These are phyloP conservation scores for Tryphoninae sp. DNA, from an alignment of 2,888 invertebrate species.

Conservation along the genomic window DNA sequence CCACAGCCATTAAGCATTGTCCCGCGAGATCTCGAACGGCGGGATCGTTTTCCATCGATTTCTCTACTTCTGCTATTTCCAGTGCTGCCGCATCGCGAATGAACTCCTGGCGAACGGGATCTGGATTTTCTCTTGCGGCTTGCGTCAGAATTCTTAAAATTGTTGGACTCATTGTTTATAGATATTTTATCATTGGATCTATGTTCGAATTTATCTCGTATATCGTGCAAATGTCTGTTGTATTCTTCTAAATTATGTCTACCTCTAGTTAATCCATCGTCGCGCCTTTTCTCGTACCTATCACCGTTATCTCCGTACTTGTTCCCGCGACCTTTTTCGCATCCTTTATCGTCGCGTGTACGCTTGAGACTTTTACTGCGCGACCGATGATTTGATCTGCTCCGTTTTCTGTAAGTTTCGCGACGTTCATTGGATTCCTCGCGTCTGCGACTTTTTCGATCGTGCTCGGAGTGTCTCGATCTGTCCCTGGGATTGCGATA, in stretches of 20 bases:
- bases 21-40: constrained; percentile 22
- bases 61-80: background rate
- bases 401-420: constrained; percentile 4
- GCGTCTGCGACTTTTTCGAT: background rate
- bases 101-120: constrained; percentile 28
- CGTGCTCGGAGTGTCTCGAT: background rate
- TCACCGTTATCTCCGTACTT: constrained; percentile 7
- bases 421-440: background rate
- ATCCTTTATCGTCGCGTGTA: constrained; percentile 28
- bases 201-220: constrained; percentile 12
- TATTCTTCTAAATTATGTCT: constrained; percentile 4
- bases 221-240: constrained; percentile 11
- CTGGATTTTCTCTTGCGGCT: constrained; percentile 22
- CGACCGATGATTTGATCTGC: constrained; percentile 46
- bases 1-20: background rate
- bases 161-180: constrained; percentile 19
- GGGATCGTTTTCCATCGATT: background rate
- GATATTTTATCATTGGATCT: constrained; percentile 10
- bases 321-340: constrained; percentile 18
- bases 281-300: constrained; percentile 25
- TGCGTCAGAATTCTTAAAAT: constrained; percentile 39
- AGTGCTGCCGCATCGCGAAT: constrained; percentile 28
- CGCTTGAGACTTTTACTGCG: constrained; percentile 50
- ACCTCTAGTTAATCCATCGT: background rate
- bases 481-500: background rate